Evolutionary conservation across 2,113 vertebrate genomes (phyloP).

Genomic region (Xiphorhynchus elegans): DNA sequence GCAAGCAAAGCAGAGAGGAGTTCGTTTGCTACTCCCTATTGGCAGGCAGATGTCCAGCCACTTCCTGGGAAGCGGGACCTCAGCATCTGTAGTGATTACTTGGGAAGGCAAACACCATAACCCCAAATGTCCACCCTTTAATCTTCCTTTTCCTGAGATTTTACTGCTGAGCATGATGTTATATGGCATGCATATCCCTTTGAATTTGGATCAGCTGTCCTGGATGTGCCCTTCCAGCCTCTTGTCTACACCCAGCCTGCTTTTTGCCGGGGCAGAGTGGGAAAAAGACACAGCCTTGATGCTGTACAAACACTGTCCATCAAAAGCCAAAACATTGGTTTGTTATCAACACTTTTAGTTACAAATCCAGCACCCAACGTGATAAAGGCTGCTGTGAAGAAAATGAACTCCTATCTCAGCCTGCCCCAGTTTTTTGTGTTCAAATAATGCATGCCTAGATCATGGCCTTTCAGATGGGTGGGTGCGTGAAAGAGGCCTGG

Average conservation of each 20-base stretch:
- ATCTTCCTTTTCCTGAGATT: neutral
- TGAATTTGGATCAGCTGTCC: neutral
- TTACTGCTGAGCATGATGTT: neutral
- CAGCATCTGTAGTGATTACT: neutral
- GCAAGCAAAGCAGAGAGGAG: neutral
- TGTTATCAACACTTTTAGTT: neutral
- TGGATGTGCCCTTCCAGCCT: neutral
- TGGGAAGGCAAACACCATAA: neutral
- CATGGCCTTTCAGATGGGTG: neutral
- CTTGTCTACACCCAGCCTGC: neutral
- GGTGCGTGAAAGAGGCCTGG: neutral
- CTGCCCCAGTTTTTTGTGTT: neutral
- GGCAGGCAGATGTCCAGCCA: neutral
- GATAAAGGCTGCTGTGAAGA: neutral
- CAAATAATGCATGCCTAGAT: neutral
- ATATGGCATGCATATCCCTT: neutral
- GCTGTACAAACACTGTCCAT: neutral
- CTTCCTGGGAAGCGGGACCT: neutral
- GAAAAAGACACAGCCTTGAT: neutral
- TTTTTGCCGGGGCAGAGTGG: neutral
- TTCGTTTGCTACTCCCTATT: fast-evolving
- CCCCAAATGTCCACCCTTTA: fast-evolving
- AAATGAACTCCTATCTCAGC: neutral
- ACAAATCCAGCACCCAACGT: neutral
- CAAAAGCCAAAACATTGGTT: neutral